Evolutionary conservation across 2,888 invertebrate genomes (phyloP), one percentile per base, ranked within the genome.

Genomic region (Mylabris sibirica): DNA sequence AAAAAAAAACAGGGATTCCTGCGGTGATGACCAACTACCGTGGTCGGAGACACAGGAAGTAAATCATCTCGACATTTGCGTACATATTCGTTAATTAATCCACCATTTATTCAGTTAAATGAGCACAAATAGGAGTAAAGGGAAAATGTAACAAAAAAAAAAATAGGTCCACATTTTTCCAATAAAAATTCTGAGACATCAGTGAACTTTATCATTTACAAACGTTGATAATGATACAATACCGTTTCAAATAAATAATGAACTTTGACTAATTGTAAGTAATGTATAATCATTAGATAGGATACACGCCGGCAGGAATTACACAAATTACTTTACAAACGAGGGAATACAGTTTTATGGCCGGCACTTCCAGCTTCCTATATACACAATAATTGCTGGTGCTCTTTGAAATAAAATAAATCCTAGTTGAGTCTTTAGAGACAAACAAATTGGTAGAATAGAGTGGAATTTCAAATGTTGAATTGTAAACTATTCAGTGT

Each of bases 231-330:
- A 20, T 24, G 41, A 20, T 22, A 35, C 34, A 22, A 34, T 44
- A 44, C 76, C 75, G 74, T 73, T 75, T 64, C 68, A 26, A 59
- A 63, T 63, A 35, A 63, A 76, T 69, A 24, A 68, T 70, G 72
- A 65, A 69, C 70, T 66, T 53, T 59, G 49, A 75, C 75, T 76
- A n/a, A n/a, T n/a, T n/a, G n/a, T n/a, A 75, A 72, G 73, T 76
- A 76, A 78, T 77, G 75, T 76, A 76, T 77, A 78, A 77, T 77
- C 76, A 77, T 78, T 78, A 78, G 75, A 74, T 76, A 75, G 70
- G 69, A 73, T 76, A 75, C 74, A 75, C 74, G 74, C 72, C 70
- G 69, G 67, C 70, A 70, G 77, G 70, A 78, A 77, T 76, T 76
- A 77, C 74, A 74, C 77, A 76, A 78, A 78, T 76, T 78, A 77